Base-by-base conservation (phyloP, 2,797 vertebrate species). In the Austrolebias charrua region DNA sequence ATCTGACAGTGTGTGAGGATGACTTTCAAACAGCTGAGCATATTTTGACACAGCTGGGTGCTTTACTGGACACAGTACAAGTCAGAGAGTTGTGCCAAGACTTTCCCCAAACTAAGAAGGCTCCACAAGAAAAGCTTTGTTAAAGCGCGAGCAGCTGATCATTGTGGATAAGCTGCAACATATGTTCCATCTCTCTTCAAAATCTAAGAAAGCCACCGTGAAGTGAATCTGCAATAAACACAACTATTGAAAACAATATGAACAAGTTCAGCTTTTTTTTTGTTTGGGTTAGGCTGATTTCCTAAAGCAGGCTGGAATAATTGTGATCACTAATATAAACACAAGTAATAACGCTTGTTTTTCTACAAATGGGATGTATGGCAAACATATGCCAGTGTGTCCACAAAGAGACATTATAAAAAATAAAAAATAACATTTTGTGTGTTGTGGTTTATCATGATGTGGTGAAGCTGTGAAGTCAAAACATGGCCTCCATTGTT, bases 61-160 rank as follows among this genome's bases (percentile, higher is more conserved):
- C 44, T 58, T 51, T 49, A 66, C 50, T 58, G 28, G 28, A 55
- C 52, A 50, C 54, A 47, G 51, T 58, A 50, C 55, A 44, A 68
- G 47, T 47, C 54, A 19, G n/a, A 49, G 29, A 42, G 50, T 56
- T 53, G 28, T 44, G 69, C 74, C 74, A 73, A 69, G 47, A 75
- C 61, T 56, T 33, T 42, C 69, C 78, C 68, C 69, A 54, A 59
- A 40, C 38, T 40, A 40, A 66, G 54, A 62, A 57, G 60, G 59
- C 40, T 69, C 50, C 65, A 89, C 83, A 91, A 75, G 79, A 51
- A 52, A 40, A 15, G 66, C 85, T 85, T 90, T 90, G 87, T 90
- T 88, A 54, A 50, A 63, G 13, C 66, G 51, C 60, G 58, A 83
- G 80, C 88, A 89, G 87, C 84, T 89, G 89, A 90, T 86, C 77